Percentiles rank a stretch among this genome's conserved stretches.
These are phyloP conservation scores for Coregonus suidteri DNA, from an alignment of 2,797 vertebrate genomes.

Conservation along the genomic window DNA sequence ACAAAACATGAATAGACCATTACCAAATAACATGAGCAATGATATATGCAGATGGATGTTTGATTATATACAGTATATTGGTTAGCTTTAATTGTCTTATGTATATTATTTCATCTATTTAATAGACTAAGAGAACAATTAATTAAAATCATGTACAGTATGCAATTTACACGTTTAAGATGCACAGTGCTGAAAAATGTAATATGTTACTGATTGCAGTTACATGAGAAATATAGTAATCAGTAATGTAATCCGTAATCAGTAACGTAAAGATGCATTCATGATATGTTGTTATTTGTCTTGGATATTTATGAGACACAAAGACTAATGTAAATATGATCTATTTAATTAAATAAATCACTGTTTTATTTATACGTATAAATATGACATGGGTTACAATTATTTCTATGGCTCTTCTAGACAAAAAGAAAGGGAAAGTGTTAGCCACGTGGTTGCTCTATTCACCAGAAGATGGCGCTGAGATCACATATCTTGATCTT, in stretches of 20 bases:
- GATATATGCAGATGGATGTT: slow-evolving; percentile 2
- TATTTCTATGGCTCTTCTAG: neutral
- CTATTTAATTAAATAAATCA: slow-evolving; percentile 45
- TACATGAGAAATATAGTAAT: too few relatives aligned
- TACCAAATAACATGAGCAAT: slow-evolving; percentile 14
- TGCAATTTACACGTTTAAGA: slow-evolving; percentile 27
- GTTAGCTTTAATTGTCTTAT: neutral
- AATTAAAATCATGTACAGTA: slow-evolving; percentile 38
- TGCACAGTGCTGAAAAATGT: neutral
- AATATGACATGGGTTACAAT: neutral
- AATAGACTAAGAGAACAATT: slow-evolving; percentile 18
- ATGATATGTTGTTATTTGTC: slow-evolving; percentile 35
- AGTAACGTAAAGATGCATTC: too few relatives aligned
- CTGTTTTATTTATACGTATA: neutral
- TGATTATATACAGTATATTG: neutral
- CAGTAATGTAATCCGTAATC: too few relatives aligned
- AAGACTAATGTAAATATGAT: slow-evolving; percentile 36
- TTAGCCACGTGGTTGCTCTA: neutral
- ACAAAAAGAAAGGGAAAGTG: neutral
- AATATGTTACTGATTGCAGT: too few relatives aligned
- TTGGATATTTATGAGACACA: slow-evolving; percentile 38
- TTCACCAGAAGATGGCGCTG: slow-evolving; percentile 44
- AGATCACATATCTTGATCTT: slow-evolving; percentile 3
- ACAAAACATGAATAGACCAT: neutral
- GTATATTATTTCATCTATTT: slow-evolving; percentile 17